phyloP scores from a whole-genome alignment of 2,797 vertebrate genomes.

The Helarctos malayanus region DNA sequence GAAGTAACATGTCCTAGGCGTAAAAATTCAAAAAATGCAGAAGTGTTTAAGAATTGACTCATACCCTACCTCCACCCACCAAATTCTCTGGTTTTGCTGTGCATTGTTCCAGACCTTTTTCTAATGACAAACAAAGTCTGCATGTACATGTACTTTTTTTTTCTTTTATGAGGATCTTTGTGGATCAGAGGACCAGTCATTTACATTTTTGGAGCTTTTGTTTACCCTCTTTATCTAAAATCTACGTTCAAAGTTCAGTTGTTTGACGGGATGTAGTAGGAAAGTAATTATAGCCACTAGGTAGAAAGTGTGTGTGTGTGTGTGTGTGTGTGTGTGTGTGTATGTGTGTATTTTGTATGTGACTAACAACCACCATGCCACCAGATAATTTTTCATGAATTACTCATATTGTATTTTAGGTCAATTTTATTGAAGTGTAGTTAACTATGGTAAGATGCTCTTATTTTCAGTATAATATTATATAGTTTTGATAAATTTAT shows the following conservation, averaged over 20 bases:
- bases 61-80: neutral
- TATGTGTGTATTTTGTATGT: neutral
- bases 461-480: neutral
- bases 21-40: conserved; percentile 10
- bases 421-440: neutral
- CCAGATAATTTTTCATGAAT: neutral
- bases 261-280: neutral
- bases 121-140: neutral
- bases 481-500: neutral
- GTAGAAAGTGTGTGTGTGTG: neutral
- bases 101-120: neutral
- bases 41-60: conserved; percentile 38
- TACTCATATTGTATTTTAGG: neutral
- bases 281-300: neutral
- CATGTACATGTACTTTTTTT: neutral
- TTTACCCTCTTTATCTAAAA: neutral
- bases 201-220: neutral
- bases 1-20: neutral
- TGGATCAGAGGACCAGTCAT: neutral
- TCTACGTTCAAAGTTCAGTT: neutral
- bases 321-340: neutral
- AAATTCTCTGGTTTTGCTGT: conserved; percentile 20
- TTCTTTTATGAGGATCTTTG: neutral
- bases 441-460: neutral
- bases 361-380: neutral